These are phyloP conservation scores for Dipodomys stephensi DNA, from an alignment of 2,113 vertebrate species.

Conservation along the genomic window DNA sequence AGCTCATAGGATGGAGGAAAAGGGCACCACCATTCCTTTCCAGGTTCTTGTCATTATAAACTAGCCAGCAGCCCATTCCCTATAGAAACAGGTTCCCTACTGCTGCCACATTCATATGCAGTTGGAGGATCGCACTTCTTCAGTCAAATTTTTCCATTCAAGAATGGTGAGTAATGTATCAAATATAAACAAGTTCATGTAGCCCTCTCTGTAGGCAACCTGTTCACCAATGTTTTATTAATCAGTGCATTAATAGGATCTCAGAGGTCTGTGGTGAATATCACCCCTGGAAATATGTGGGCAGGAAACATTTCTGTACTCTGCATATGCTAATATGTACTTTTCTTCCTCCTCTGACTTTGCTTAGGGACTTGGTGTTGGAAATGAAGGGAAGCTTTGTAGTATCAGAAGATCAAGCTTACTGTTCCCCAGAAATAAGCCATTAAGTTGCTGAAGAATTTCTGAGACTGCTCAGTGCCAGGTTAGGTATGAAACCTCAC, in stretches of 20 bases:
- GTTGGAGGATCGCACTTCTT: slow-evolving; percentile 43
- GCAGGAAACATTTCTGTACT: neutral
- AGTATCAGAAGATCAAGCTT: neutral
- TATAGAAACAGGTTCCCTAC: slow-evolving; percentile 63
- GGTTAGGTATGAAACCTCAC: neutral
- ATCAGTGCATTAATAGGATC: slow-evolving; percentile 26
- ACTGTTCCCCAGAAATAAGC: neutral
- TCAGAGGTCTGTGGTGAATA: slow-evolving; percentile 46
- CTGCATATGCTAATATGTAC: neutral
- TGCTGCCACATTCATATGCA: slow-evolving; percentile 31
- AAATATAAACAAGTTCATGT: slow-evolving; percentile 65
- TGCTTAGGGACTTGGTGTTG: neutral
- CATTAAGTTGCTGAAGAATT: neutral
- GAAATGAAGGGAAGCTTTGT: neutral
- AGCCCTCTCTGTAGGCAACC: slow-evolving; percentile 49
- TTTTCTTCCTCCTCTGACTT: slow-evolving; percentile 39
- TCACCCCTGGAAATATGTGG: slow-evolving; percentile 20
- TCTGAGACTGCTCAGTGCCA: neutral
- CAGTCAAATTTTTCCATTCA: slow-evolving; percentile 66
- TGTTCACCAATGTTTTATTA: slow-evolving; percentile 64
- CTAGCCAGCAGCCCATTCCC: slow-evolving; percentile 52
- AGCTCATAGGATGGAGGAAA: slow-evolving; percentile 62
- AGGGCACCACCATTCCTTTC: slow-evolving; percentile 61
- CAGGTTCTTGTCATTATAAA: slow-evolving; percentile 70
- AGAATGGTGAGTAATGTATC: slow-evolving; percentile 38